phyloP scores from a whole-genome alignment of 2,888 invertebrate genomes.

The Cephus spinipes region DNA sequence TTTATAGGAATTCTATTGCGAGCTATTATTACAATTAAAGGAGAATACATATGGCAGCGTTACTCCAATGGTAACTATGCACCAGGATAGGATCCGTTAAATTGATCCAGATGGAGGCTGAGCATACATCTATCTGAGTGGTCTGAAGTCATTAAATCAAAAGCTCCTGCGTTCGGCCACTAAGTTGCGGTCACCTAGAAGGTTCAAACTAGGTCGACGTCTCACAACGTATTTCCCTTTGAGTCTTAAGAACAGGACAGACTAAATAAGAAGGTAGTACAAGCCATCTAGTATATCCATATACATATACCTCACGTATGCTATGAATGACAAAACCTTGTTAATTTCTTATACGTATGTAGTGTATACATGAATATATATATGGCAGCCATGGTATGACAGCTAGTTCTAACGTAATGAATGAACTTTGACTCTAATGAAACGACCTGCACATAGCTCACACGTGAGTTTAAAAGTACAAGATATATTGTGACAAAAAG shows the following conservation, averaged over 20 bases:
- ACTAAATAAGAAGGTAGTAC: neutral
- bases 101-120: neutral
- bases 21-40: no score
- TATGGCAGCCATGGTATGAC: neutral
- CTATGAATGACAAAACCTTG: neutral
- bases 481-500: neutral
- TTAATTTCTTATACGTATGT: neutral
- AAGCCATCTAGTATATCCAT: neutral
- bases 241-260: neutral
- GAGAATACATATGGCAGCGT: neutral
- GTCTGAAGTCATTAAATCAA: neutral
- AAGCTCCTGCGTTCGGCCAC: neutral
- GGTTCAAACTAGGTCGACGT: neutral
- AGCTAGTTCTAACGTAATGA: neutral
- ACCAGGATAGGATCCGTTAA: neutral
- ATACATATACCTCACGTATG: neutral
- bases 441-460: neutral
- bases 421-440: neutral
- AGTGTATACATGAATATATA: neutral
- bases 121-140: neutral
- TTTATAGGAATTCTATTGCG: neutral
- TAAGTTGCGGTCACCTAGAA: neutral
- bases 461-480: neutral
- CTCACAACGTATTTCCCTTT: neutral
- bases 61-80: neutral